A percentile compares a stretch with the other conserved stretches of the same genome.
These are phyloP conservation scores for Hypselothyrea guttata DNA, from an alignment of 2,888 invertebrate genomes.

Conservation along the genomic window DNA sequence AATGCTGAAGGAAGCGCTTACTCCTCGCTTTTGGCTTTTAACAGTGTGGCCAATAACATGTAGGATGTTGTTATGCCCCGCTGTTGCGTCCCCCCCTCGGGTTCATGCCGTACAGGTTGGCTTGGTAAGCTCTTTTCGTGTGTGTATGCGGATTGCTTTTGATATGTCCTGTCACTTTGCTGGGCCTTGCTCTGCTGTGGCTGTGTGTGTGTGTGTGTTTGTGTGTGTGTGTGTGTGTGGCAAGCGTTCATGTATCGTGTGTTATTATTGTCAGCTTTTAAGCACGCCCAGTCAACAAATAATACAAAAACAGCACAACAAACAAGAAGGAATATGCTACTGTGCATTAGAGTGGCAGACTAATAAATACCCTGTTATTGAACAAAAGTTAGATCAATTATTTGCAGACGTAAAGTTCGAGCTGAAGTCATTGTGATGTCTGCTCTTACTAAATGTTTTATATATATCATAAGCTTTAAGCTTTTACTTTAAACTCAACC, in stretches of 20 bases:
- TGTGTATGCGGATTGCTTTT: slow-evolving; percentile 23
- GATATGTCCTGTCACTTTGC: slow-evolving; percentile 19
- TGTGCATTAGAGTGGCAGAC: not conserved
- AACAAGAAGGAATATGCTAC: not conserved
- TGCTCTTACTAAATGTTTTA: no score
- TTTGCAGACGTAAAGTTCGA: no score
- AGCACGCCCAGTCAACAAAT: slow-evolving; percentile 29
- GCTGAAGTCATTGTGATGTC: no score
- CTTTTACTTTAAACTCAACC: no score
- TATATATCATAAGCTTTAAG: no score
- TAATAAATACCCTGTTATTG: not conserved
- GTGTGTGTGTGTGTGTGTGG: no score
- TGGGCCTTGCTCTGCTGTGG: no score
- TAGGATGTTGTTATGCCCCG: slow-evolving; percentile 8
- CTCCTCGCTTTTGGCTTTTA: slow-evolving; percentile 2
- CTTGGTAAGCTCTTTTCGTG: slow-evolving; percentile 11
- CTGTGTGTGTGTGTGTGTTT: no score
- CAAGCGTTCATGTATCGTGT: slow-evolving; percentile 21
- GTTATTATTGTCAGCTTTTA: slow-evolving; percentile 34
- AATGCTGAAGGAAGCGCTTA: slow-evolving; percentile 5
- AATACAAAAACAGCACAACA: slow-evolving; percentile 6
- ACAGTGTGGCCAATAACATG: slow-evolving; percentile 15
- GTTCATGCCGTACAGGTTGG: not conserved
- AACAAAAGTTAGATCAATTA: no score
- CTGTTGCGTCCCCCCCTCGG: not conserved